Percentiles rank a stretch among this genome's conserved stretches.
phyloP scores from a whole-genome alignment of 2,797 vertebrate genomes.

The Hyperoplus immaculatus region DNA sequence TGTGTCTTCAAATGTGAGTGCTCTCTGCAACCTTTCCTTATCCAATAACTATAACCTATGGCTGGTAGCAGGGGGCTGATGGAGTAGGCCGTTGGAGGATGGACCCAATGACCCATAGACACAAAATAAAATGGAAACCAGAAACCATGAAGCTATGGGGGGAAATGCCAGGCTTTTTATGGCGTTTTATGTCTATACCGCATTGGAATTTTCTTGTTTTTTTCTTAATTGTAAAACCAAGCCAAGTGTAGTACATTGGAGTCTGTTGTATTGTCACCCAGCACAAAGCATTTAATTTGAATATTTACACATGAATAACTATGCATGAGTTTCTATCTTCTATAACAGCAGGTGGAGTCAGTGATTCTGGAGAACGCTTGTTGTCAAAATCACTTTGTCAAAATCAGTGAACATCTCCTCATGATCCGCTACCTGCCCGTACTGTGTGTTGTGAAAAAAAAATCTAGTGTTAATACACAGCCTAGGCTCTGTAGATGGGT shows the following conservation, averaged over 20 bases:
- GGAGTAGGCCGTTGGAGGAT: constrained; percentile 41
- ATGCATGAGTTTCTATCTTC: not conserved
- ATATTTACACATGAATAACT: constrained; percentile 7
- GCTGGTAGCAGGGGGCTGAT: constrained; percentile 48
- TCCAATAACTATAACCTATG: constrained; percentile 52
- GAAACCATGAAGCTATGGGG: constrained; percentile 33
- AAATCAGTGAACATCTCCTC: too few relatives aligned
- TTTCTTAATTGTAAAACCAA: constrained; percentile 43
- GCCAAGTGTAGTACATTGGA: constrained; percentile 24
- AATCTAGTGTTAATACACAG: too few relatives aligned
- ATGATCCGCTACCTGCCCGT: too few relatives aligned
- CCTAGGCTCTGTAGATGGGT: too few relatives aligned
- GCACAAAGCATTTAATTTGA: constrained; percentile 4
- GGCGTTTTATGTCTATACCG: constrained; percentile 28
- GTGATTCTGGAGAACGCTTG: too few relatives aligned
- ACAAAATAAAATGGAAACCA: constrained; percentile 64
- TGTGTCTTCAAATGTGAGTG: constrained; percentile 35
- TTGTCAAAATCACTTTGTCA: too few relatives aligned
- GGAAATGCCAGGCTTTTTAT: constrained; percentile 58
- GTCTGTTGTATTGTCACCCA: not conserved
- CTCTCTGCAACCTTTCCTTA: constrained; percentile 56
- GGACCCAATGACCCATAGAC: constrained; percentile 65
- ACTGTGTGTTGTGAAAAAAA: too few relatives aligned
- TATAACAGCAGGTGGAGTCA: not conserved
- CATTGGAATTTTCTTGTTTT: not conserved